Conservation (phyloP, 2,113 vertebrate genomes). For the Onychorhynchus coronatus region DNA sequence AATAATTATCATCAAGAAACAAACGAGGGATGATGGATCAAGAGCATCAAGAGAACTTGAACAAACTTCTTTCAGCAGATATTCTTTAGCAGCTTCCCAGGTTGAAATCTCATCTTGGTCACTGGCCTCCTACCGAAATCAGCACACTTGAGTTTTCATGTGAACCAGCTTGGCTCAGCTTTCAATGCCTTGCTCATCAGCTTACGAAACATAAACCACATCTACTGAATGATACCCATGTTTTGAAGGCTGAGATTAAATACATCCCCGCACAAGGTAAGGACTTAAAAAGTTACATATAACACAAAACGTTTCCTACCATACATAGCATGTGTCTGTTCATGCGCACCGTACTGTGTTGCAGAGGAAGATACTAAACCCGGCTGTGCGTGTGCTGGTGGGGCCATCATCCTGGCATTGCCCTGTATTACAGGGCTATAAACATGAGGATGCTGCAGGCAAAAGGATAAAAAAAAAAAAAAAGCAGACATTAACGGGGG, state of each 20-base stretch:
- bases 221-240: conserved; percentile 1
- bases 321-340: conserved; percentile 99
- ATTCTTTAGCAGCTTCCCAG: conserved; percentile 67
- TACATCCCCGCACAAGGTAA: conserved; percentile 39
- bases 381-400: conserved; percentile 89
- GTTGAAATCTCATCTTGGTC: conserved; percentile 57
- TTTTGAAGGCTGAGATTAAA: conserved; percentile 37
- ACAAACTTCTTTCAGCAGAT: conserved; percentile 63
- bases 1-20: conserved; percentile 59
- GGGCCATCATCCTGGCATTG: conserved; percentile 92
- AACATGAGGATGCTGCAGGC: conserved; percentile 89
- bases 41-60: conserved; percentile 44
- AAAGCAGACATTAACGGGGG: not conserved
- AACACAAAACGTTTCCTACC: conserved; percentile 82
- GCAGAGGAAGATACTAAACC: conserved; percentile 90
- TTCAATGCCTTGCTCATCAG: conserved; percentile 58
- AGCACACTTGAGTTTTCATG: conserved; percentile 60
- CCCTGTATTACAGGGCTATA: conserved; percentile 96
- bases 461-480: not conserved
- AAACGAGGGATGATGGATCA: conserved; percentile 34
- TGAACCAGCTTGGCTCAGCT: conserved; percentile 46
- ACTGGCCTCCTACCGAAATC: conserved; percentile 63
- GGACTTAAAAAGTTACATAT: conserved; percentile 55
- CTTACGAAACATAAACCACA: conserved; percentile 36
- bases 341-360: conserved; percentile 88